Conservation (phyloP, 2,113 vertebrate genomes). For the Chamaea fasciata region DNA sequence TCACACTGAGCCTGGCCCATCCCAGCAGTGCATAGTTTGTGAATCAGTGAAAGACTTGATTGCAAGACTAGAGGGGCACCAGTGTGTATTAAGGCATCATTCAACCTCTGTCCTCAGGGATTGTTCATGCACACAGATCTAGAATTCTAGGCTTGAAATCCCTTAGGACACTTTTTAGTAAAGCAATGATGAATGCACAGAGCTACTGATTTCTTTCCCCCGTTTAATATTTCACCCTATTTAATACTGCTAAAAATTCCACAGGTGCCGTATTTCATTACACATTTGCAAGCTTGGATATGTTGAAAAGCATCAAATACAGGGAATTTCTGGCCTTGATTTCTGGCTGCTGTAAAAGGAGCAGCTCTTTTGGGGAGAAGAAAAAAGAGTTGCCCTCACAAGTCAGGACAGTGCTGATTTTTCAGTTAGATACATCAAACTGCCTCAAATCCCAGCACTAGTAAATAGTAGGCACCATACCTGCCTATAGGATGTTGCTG, state of each 20-base stretch:
- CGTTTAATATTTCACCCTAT: neutral
- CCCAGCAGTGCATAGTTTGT: neutral
- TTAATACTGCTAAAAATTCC: neutral
- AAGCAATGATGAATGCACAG: neutral
- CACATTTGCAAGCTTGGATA: neutral
- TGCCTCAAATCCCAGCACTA: neutral
- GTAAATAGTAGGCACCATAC: neutral
- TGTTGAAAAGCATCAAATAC: rapidly evolving
- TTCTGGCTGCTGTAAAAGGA: neutral
- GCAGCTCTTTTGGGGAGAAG: neutral
- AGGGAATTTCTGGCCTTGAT: neutral
- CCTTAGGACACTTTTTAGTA: neutral
- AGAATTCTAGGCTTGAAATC: neutral
- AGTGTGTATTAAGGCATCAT: neutral
- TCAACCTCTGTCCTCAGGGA: neutral
- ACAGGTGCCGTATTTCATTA: neutral
- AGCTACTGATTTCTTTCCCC: neutral
- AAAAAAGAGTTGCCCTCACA: neutral
- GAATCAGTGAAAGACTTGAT: neutral
- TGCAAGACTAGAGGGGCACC: neutral
- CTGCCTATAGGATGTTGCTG: neutral
- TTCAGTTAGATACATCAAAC: neutral
- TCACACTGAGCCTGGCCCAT: neutral
- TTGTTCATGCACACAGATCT: neutral
- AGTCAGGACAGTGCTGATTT: neutral